Evolutionary conservation across 2,797 vertebrate species (phyloP).

Genomic region (Octomys mimax): DNA sequence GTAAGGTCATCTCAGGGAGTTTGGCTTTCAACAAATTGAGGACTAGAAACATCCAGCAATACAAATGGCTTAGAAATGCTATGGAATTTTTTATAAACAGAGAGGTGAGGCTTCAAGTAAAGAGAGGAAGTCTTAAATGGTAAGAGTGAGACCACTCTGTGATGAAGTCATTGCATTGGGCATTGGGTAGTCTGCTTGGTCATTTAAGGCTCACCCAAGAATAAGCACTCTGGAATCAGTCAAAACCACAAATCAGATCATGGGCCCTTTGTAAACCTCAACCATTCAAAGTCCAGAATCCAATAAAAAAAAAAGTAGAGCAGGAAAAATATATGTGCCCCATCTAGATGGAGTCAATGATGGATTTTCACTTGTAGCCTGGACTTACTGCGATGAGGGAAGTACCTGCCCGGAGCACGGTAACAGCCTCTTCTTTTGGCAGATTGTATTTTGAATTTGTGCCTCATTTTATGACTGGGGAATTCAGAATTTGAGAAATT

Average conservation of each 20-base stretch:
- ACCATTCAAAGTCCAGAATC: not conserved
- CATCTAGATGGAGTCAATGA: not conserved
- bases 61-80: not conserved
- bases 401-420: not conserved
- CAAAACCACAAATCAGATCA: not conserved
- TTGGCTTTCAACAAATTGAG: not conserved
- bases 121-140: not conserved
- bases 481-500: slow-evolving; percentile 39
- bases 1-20: not conserved
- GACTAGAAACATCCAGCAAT: not conserved
- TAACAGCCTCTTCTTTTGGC: not conserved
- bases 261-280: not conserved
- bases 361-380: not conserved
- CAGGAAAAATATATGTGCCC: not conserved
- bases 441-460: slow-evolving; percentile 30
- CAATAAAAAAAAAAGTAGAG: not conserved
- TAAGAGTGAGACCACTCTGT: not conserved
- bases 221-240: not conserved
- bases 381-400: not conserved
- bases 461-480: not conserved
- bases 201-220: not conserved
- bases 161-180: not conserved
- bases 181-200: not conserved
- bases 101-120: not conserved
- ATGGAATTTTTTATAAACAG: not conserved